phyloP scores from a whole-genome alignment of 2,888 invertebrate species.

The Altica lythri region DNA sequence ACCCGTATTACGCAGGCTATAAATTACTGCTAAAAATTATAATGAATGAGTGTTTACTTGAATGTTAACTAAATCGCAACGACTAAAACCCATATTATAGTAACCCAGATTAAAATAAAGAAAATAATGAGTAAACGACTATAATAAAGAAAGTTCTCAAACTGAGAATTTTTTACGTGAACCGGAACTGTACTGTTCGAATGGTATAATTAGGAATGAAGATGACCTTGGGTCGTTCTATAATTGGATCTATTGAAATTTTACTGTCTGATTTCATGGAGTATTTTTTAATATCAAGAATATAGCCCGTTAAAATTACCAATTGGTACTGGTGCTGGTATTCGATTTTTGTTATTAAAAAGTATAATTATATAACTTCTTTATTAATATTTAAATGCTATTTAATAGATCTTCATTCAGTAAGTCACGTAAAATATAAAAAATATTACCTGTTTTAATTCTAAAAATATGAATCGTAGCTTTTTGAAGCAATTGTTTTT shows the following conservation, averaged over 20 bases:
- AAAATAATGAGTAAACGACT: slow-evolving; percentile 13
- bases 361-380: too few species aligned
- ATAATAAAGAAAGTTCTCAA: slow-evolving; percentile 27
- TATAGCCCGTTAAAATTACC: too few species aligned
- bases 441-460: too few species aligned
- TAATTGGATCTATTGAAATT: slow-evolving; percentile 2
- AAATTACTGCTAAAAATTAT: background rate
- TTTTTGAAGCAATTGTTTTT: too few species aligned
- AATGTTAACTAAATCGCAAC: slow-evolving; percentile 2
- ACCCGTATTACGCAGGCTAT: slow-evolving; percentile 10
- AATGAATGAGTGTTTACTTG: background rate
- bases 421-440: too few species aligned
- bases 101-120: slow-evolving; percentile 23
- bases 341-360: too few species aligned
- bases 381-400: too few species aligned
- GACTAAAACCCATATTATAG: slow-evolving; percentile 25
- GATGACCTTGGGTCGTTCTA: slow-evolving; percentile 19
- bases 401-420: too few species aligned
- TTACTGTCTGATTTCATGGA: background rate
- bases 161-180: slow-evolving; percentile 18
- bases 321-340: too few species aligned
- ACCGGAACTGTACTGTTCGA: slow-evolving; percentile 10
- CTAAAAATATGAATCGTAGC: too few species aligned
- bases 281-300: slow-evolving; percentile 1
- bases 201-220: slow-evolving; percentile 16